These are phyloP conservation scores for Nansenia antarctica DNA, from an alignment of 2,113 vertebrate genomes.

Conservation along the genomic window DNA sequence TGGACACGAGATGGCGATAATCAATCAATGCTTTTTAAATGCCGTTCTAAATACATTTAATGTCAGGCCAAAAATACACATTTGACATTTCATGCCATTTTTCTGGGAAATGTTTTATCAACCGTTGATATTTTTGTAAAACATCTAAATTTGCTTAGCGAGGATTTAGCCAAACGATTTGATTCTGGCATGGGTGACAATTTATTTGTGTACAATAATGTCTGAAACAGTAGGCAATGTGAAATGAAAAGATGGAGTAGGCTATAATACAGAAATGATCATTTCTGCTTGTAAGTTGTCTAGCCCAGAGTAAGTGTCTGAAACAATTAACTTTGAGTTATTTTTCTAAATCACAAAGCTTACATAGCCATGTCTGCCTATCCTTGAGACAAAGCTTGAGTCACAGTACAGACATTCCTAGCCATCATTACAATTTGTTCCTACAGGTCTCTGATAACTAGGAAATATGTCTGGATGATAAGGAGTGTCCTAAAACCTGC, in stretches of 20 bases:
- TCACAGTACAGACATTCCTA: slow-evolving; percentile 51
- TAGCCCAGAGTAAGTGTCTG: neutral
- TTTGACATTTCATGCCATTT: too few relatives aligned
- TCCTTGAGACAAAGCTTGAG: slow-evolving; percentile 12
- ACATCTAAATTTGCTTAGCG: too few relatives aligned
- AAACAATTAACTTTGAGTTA: neutral
- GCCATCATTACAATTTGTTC: slow-evolving; percentile 61
- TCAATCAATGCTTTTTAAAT: neutral
- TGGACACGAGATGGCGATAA: neutral
- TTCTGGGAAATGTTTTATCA: too few relatives aligned
- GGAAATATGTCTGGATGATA: slow-evolving; percentile 58
- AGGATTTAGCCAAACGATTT: too few relatives aligned
- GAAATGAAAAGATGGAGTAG: too few relatives aligned
- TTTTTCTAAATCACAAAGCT: slow-evolving; percentile 14
- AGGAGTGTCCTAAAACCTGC: too few relatives aligned
- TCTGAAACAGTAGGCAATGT: too few relatives aligned
- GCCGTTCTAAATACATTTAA: neutral
- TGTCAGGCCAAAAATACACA: neutral
- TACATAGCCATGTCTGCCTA: neutral
- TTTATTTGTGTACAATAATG: too few relatives aligned
- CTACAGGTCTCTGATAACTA: slow-evolving; percentile 46
- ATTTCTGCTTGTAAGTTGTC: too few relatives aligned
- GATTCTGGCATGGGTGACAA: too few relatives aligned
- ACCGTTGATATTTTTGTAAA: too few relatives aligned
- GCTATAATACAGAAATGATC: too few relatives aligned